Conservation (phyloP, 2,113 vertebrate species). For the Grantiella picta region DNA sequence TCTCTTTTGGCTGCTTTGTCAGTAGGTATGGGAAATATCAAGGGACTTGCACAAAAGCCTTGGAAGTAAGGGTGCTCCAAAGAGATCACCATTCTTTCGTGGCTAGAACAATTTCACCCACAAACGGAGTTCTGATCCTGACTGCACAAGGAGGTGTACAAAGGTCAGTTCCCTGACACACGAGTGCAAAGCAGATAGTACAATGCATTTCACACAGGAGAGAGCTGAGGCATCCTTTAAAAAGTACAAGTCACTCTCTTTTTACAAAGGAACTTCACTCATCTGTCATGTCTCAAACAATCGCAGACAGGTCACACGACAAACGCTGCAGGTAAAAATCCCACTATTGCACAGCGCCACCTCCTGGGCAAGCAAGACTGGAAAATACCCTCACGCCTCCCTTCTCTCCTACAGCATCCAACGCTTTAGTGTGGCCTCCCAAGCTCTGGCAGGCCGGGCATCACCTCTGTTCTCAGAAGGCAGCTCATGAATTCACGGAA, state of each 20-base stretch:
- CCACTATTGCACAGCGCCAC: constrained; percentile 64
- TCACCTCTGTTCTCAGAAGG: neutral
- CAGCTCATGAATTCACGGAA: neutral
- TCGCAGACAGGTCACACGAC: accelerated
- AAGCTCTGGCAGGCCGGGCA: neutral
- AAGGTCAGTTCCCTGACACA: neutral
- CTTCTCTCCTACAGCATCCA: neutral
- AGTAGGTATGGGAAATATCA: neutral
- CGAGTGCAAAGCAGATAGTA: neutral
- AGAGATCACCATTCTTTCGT: neutral
- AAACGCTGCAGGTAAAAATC: neutral
- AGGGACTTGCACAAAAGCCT: neutral
- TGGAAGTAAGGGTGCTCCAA: neutral
- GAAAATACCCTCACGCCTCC: neutral
- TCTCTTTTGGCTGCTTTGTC: neutral
- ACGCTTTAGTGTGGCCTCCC: accelerated
- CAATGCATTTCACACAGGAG: neutral
- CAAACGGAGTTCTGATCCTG: neutral
- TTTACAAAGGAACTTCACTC: neutral
- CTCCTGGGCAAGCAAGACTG: constrained; percentile 58
- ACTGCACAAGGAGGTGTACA: accelerated
- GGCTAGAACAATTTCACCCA: neutral
- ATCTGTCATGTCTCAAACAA: neutral
- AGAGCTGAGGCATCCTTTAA: neutral
- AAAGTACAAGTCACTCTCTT: neutral